Evolutionary conservation across 2,797 vertebrate species (phyloP).

Genomic region (Oceanodroma leucorhoa): DNA sequence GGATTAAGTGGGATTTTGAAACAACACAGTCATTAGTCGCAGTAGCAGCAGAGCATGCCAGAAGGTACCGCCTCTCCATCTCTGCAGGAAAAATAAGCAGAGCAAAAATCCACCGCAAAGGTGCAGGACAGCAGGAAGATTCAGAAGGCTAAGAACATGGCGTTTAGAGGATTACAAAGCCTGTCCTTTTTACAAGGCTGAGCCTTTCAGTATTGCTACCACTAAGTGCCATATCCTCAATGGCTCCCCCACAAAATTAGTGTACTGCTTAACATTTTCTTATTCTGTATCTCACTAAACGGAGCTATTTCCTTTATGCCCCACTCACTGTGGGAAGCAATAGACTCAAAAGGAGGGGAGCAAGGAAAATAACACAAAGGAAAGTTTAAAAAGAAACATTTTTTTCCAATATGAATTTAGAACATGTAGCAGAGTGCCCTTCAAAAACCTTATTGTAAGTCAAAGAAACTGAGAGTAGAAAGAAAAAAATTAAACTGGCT

Average conservation of each 20-base stretch:
- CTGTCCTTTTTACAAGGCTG: conserved; percentile 19
- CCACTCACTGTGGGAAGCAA: not conserved
- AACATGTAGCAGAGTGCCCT: not conserved
- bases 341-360: not conserved
- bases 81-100: conserved; percentile 12
- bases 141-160: not conserved
- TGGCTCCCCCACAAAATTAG: conserved; percentile 25
- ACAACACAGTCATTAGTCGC: not conserved
- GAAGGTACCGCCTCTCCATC: not conserved
- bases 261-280: conserved; percentile 50
- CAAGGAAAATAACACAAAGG: not conserved
- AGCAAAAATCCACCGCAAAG: conserved; percentile 3
- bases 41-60: not conserved
- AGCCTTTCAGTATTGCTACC: not conserved
- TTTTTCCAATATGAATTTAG: not conserved
- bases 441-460: not conserved
- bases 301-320: conserved; percentile 31
- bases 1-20: conserved; percentile 57
- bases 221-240: not conserved
- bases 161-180: not conserved
- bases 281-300: conserved; percentile 42
- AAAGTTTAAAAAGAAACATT: not conserved
- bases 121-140: not conserved
- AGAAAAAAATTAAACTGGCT: not conserved
- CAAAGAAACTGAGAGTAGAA: not conserved